Base-by-base conservation (phyloP, 2,797 vertebrate genomes). In the Dipus sagitta region DNA sequence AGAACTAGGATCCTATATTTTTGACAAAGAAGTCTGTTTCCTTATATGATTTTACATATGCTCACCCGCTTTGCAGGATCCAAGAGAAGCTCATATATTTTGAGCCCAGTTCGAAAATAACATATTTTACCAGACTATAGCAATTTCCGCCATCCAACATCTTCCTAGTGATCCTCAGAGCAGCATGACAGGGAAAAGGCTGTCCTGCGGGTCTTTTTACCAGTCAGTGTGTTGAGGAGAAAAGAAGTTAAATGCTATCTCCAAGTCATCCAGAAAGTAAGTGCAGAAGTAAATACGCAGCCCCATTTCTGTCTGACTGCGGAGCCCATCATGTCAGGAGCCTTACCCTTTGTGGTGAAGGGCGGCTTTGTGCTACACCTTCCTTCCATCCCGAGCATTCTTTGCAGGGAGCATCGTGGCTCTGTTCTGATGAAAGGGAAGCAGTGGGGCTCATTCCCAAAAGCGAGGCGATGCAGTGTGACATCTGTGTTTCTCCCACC, bases 121-220 rank as follows among this genome's bases (percentile, higher is more conserved):
- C 9, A 1, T 12, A 0, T 15, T 87, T 74, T 88, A 9, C 20
- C 32, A 32, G 70, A 28, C 18, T 9, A 1, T 21, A 21, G 32
- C 4, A 8, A 10, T 38, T 17, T 24, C 0, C 65, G 1, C 0
- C 8, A 10, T 24, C 72, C 9, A 6, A 1, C 34, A 20, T 15
- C 3, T 52, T 21, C 1, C 10, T 1, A 1, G 1, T 18, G 24
- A 24, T 60, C 68, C 72, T 52, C 34, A 14, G 15, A 32, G 30
- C 24, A 64, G n/a, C 17, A 58, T 62, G 20, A 60, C 32, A 15
- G 11, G 38, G 8, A 18, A 4, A 4, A 3, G 42, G 18, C 34
- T 11, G 34, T 8, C 1, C 47, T 34, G 12, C 17, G 0, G 21
- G 47, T 6, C 7, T 0, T 9, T 64, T 18, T 2, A 62, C 0